Conservation (phyloP, 1,140 invertebrate genomes). For the Lordiphosa clarofinis region DNA sequence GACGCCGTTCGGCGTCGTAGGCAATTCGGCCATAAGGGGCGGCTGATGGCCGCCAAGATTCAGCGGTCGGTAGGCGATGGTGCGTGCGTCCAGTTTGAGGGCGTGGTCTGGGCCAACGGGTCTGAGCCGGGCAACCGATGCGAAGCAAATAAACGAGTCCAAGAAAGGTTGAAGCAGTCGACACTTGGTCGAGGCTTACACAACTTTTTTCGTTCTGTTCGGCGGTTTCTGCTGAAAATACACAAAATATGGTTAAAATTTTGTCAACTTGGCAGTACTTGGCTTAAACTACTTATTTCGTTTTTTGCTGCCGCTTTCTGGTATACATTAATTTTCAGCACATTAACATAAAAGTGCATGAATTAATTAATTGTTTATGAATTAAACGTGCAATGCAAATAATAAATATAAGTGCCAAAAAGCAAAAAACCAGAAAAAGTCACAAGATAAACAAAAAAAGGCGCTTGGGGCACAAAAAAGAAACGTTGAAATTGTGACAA, state of each 20-base stretch:
- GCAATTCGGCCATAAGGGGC: conserved; percentile 83
- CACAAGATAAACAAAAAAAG: conserved; percentile 68
- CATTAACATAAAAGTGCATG: conserved; percentile 75
- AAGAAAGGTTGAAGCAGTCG: conserved; percentile 19
- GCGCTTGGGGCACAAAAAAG: conserved; percentile 52
- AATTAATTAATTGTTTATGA: conserved; percentile 78
- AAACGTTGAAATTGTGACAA: conserved; percentile 16
- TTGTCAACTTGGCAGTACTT: conserved; percentile 55
- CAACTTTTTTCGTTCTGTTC: conserved; percentile 11
- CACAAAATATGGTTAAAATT: conserved; percentile 59
- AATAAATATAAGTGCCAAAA: conserved; percentile 58
- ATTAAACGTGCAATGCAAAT: conserved; percentile 65
- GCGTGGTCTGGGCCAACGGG: conserved; percentile 13
- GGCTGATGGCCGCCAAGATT: conserved; percentile 81
- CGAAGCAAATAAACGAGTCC: conserved; percentile 28
- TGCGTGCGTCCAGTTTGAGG: conserved; percentile 77
- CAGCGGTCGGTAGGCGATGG: conserved; percentile 81
- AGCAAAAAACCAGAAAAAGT: conserved; percentile 45
- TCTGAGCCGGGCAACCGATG: conserved; percentile 34
- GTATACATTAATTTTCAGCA: conserved; percentile 67
- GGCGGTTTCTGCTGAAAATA: conserved; percentile 68
- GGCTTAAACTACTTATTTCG: conserved; percentile 62
- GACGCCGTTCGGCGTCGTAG: conserved; percentile 80
- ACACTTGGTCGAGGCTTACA: conserved; percentile 43
- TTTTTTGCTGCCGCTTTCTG: conserved; percentile 18